Evolutionary conservation across 1,140 invertebrate species (phyloP).

Genomic region (Lucilia cuprina): DNA sequence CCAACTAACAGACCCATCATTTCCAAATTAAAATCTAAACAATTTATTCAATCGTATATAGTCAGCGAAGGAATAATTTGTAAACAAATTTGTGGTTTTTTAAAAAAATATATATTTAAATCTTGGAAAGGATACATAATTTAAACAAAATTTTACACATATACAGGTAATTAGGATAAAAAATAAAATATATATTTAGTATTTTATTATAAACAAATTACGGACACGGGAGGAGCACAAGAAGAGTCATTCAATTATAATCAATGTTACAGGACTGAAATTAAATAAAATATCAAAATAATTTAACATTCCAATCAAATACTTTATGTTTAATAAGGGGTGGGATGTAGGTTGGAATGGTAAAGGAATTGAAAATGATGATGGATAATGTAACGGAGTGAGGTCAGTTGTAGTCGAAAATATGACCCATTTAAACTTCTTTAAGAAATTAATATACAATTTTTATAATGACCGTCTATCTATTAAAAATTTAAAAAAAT

Average conservation of each 20-base stretch:
- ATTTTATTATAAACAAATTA: not conserved
- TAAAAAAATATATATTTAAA: not conserved
- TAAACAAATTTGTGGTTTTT: not conserved
- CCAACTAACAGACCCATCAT: not conserved
- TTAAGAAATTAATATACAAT: too few species aligned
- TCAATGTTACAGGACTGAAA: not conserved
- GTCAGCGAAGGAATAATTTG: not conserved
- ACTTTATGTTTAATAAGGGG: not conserved
- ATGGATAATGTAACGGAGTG: too few species aligned
- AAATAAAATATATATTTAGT: not conserved
- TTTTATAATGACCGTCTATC: too few species aligned
- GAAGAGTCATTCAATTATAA: not conserved
- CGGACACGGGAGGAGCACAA: not conserved
- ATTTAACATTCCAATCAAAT: not conserved
- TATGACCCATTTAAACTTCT: too few species aligned
- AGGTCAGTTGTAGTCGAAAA: too few species aligned
- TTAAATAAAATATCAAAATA: not conserved
- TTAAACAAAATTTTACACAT: not conserved
- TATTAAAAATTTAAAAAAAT: too few species aligned
- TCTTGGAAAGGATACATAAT: not conserved
- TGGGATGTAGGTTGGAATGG: too few species aligned
- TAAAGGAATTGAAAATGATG: too few species aligned
- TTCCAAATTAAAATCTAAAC: not conserved
- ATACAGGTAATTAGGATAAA: not conserved
- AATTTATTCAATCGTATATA: not conserved